Evolutionary conservation across 2,888 invertebrate species (phyloP), one percentile per base, ranked within the genome.

Genomic region (Amiota communis): DNA sequence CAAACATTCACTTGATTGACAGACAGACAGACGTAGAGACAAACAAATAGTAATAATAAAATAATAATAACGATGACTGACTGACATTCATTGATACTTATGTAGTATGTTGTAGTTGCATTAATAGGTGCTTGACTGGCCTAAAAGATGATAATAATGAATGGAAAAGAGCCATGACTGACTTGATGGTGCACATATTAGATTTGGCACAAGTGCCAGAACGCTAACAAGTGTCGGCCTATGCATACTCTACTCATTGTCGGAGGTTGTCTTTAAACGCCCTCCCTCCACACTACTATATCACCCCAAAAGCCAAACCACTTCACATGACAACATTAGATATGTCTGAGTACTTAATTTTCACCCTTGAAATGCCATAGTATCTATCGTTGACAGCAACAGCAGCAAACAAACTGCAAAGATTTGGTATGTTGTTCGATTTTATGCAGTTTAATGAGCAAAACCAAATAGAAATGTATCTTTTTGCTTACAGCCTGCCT

Each of bases 301-400:
- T 36, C 36, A 15, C 3, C 59, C 2, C 10, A 13, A 8, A n/a
- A 70, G 15, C 15, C 48, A 17, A 15, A 13, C 13, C 15, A 12
- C 13, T 13, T 23, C 46, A n/a, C 13, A 73, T 70, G 74, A 49
- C 12, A 57, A 80, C 82, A 84, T 88, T 88, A 82, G 87, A 86
- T 84, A 86, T 80, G 86, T 87, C 81, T 84, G 86, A 87, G 88
- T 85, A 85, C 87, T 87, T 86, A 81, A 85, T 81, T 84, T 73
- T 82, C 82, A 85, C 86, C 87, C 87, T 84, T 81, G 81, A 86
- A 79, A 79, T 78, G 23, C 3, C 1, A 1, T 23, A 23, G 1
- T 23, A 71, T 59, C 36, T 36, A 36, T 36, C 74, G 71, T 65
- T 76, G 72, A 23, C 23, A 23, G 23, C 23, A 3, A 74, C 68